Conservation (phyloP, 2,797 vertebrate species). For the Sebastes reedi region DNA sequence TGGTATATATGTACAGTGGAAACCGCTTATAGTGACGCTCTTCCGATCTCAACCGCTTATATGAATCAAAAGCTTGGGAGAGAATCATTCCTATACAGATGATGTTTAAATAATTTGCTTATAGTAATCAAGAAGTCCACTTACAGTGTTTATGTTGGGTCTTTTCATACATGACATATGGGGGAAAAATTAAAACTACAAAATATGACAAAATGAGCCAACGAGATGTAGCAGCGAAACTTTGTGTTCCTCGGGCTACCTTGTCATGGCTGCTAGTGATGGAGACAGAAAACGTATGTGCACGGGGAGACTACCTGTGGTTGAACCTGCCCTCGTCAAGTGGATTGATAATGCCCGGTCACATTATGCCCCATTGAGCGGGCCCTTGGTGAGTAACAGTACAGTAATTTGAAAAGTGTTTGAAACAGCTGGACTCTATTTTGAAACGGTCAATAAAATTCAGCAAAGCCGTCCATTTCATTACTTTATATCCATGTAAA, state of each 20-base stretch:
- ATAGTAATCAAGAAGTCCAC: neutral
- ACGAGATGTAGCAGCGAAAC: rapidly evolving
- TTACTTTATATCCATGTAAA: too few relatives aligned
- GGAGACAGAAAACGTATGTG: too few relatives aligned
- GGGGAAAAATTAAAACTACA: rapidly evolving
- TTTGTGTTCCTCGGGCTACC: neutral
- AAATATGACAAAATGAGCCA: neutral
- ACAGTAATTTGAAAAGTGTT: too few relatives aligned
- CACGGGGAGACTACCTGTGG: rapidly evolving
- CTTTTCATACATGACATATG: neutral
- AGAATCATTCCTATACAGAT: neutral
- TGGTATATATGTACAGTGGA: neutral
- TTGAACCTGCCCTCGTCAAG: too few relatives aligned
- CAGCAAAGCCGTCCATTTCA: too few relatives aligned
- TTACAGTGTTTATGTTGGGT: neutral
- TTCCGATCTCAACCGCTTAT: neutral
- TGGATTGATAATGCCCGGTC: too few relatives aligned
- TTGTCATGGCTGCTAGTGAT: neutral
- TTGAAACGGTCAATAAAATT: too few relatives aligned
- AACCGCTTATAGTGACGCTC: too few relatives aligned
- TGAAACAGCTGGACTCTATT: too few relatives aligned
- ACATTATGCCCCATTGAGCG: too few relatives aligned
- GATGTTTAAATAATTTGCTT: neutral
- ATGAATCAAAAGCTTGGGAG: neutral
- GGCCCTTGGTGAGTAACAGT: too few relatives aligned